Base-by-base conservation (phyloP, 2,797 vertebrate genomes). In the Rhinichthys osculus region DNA sequence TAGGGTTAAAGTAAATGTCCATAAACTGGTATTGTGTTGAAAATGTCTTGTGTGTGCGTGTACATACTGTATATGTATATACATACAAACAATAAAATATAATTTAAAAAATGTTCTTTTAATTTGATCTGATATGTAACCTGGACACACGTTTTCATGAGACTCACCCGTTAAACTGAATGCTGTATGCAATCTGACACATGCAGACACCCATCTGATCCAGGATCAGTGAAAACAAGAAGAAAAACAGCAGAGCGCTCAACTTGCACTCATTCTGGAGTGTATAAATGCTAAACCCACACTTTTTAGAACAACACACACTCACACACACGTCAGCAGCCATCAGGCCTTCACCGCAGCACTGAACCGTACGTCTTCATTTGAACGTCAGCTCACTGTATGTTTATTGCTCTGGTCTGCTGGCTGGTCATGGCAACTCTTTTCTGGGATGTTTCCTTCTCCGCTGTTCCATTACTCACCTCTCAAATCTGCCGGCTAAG, bases 341-440 rank as follows among this genome's bases (percentile, higher is more conserved):
- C 81, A 16, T 19, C 73, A 79, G 69, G 70, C 80, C 77, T 59
- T 64, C 64, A 84, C 69, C 87, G 6, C 70, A 72, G 50, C 27
- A 42, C 76, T 88, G 83, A 83, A 66, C 30, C 47, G 21, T 76
- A 89, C 62, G 77, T 44, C 67, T 23, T 74, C 85, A 83, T 86
- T 88, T 77, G 44, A 84, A 44, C 54, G 71, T 76, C 62, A 76
- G 27, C 57, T 74, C 62, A 72, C 82, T 77, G 23, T 78, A 23
- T 81, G 74, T 82, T 80, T 88, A 70, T 76, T 72, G 77, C 74
- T 78, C 72, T 86, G 71, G 78, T 81, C 83, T 87, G 27, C 42
- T 78, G 57, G n/a, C 42, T 81, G 57, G 21, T 86, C 80, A 81
- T 86, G 54, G 38, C 84, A 78, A 69, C 72, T 57, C 30, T 35